phyloP scores from a whole-genome alignment of 2,888 invertebrate species.

The Hanleya hanleyi region DNA sequence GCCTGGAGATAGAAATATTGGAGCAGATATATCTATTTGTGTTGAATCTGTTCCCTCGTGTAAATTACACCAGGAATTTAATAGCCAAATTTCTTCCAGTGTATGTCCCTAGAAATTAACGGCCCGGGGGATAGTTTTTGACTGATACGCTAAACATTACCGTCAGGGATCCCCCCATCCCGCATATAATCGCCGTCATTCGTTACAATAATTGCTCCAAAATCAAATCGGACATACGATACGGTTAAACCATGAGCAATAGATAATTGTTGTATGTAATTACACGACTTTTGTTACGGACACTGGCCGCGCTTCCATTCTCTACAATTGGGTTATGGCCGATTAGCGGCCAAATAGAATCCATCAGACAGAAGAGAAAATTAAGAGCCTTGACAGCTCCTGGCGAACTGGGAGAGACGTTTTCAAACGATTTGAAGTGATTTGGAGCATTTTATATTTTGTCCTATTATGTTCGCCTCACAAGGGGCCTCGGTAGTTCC shows the following conservation, averaged over 20 bases:
- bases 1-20: no score
- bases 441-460: neutral
- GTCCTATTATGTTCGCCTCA: neutral
- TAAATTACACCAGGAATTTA: no score
- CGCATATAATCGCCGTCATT: neutral
- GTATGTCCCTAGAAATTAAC: no score
- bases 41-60: no score
- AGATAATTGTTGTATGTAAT: neutral
- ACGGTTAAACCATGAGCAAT: neutral
- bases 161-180: no score
- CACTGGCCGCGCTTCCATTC: neutral
- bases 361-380: neutral
- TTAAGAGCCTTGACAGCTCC: neutral
- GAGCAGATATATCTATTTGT: no score
- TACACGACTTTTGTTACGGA: neutral
- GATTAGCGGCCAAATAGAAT: neutral
- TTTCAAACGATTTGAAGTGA: neutral
- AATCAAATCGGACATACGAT: neutral
- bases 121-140: no score
- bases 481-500: neutral
- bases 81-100: no score
- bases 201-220: neutral
- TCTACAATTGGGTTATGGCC: neutral
- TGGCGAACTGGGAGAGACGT: neutral
- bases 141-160: no score